Conservation (phyloP, 2,797 vertebrate genomes). For the Odontamblyopus rebecca region DNA sequence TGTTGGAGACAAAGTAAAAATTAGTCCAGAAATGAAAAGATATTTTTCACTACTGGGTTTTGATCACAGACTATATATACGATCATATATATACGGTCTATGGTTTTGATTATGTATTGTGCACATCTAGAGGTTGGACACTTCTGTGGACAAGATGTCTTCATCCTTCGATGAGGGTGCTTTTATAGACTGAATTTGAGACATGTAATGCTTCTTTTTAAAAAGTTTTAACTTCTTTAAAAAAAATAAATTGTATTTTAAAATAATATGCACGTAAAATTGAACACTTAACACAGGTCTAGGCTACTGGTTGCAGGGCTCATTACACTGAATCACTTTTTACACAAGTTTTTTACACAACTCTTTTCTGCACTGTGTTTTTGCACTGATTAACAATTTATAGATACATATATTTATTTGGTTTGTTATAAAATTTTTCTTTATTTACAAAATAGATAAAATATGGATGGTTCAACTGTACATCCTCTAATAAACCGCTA, state of each 20-base stretch:
- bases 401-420: neutral
- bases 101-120: neutral
- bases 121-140: neutral
- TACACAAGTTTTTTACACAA: neutral
- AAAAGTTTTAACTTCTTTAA: neutral
- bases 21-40: neutral
- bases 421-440: neutral
- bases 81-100: no score
- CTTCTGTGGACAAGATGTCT: neutral
- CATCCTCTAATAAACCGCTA: neutral
- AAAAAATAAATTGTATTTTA: constrained; percentile 3
- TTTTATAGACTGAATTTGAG: neutral
- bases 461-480: neutral
- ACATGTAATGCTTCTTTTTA: neutral
- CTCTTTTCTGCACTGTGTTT: neutral
- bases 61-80: neutral
- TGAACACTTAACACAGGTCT: neutral
- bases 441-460: neutral
- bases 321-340: neutral
- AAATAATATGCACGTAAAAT: neutral
- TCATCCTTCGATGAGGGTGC: neutral
- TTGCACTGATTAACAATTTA: neutral
- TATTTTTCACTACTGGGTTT: neutral
- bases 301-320: neutral
- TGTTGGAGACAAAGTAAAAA: constrained; percentile 61